Evolutionary conservation across 2,113 vertebrate species (phyloP).

Genomic region (Coptodon bakossiorum): DNA sequence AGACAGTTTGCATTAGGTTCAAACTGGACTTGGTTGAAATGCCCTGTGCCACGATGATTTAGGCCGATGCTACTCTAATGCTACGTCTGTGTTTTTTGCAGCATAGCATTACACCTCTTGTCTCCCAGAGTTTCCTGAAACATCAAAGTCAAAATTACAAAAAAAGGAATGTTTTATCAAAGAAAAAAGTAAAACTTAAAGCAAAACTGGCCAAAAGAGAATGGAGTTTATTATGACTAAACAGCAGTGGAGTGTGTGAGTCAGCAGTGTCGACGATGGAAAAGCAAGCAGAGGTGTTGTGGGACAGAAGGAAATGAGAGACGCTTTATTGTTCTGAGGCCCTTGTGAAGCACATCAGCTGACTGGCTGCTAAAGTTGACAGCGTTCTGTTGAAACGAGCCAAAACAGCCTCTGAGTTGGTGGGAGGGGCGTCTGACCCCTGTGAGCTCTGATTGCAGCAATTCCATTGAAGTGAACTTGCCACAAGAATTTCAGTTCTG

Average conservation of each 20-base stretch:
- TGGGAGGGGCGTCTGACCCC: background rate
- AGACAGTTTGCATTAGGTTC: background rate
- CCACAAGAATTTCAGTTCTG: background rate
- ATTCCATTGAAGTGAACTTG: background rate
- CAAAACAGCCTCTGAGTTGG: background rate
- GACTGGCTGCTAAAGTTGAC: background rate
- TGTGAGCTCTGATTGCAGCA: background rate
- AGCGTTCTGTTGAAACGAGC: background rate
- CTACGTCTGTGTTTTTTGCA: background rate
- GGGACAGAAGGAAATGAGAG: background rate
- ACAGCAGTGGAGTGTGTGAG: background rate
- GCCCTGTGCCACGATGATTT: background rate
- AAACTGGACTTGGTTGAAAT: background rate
- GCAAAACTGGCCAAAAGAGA: background rate
- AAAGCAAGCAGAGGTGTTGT: background rate
- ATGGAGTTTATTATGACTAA: background rate
- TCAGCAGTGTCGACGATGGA: background rate
- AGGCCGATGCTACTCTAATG: background rate
- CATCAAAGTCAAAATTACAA: background rate
- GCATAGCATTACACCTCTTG: background rate
- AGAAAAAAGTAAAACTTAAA: background rate
- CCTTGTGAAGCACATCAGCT: background rate
- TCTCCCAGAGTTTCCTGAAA: background rate
- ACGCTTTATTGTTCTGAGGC: background rate
- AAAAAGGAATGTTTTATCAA: background rate